These are phyloP conservation scores for Pachycephala philippinensis DNA, from an alignment of 2,113 vertebrate species.

Conservation along the genomic window DNA sequence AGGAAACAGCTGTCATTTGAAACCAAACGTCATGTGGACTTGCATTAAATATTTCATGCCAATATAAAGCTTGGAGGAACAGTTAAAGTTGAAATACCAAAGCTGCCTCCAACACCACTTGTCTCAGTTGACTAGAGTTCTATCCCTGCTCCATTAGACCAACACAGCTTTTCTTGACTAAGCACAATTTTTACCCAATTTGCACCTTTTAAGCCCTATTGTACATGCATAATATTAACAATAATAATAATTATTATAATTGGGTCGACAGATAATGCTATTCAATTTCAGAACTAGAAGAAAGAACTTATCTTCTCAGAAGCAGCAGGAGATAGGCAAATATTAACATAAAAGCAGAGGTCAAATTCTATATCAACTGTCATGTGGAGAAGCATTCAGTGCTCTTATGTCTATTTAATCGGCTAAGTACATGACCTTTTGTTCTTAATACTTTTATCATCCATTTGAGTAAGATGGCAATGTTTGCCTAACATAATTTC, in stretches of 20 bases:
- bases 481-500: not conserved
- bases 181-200: not conserved
- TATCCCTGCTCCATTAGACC: not conserved
- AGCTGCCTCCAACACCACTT: not conserved
- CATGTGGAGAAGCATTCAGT: not conserved
- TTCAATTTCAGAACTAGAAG: not conserved
- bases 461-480: not conserved
- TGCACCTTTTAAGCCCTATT: not conserved
- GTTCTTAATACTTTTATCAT: not conserved
- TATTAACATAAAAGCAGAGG: constrained; percentile 7
- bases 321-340: not conserved
- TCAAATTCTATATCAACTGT: not conserved
- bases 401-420: not conserved
- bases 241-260: not conserved
- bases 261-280: not conserved
- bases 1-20: constrained; percentile 8
- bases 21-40: not conserved
- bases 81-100: not conserved
- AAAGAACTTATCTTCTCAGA: not conserved
- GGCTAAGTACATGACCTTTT: not conserved
- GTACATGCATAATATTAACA: not conserved
- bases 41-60: not conserved
- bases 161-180: not conserved
- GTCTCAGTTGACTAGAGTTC: not conserved
- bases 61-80: not conserved